A percentile compares a stretch with the other conserved stretches of the same genome.
These are phyloP conservation scores for Geococcyx californianus DNA, from an alignment of 2,113 vertebrate species.

Conservation along the genomic window DNA sequence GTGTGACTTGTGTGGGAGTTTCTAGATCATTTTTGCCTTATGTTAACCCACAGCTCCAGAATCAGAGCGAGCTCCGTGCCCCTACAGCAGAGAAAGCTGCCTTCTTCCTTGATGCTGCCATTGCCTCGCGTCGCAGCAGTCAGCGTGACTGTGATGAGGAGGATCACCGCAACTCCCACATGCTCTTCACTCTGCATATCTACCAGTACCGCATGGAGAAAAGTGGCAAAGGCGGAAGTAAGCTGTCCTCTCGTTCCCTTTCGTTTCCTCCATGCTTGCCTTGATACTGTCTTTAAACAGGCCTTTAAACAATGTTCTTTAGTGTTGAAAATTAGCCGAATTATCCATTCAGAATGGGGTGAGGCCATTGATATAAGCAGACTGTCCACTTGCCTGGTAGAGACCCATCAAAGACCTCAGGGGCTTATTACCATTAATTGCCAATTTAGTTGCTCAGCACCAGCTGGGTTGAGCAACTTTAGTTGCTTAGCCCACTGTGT, in stretches of 20 bases:
- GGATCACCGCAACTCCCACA: conserved; percentile 94
- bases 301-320: not conserved
- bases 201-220: conserved; percentile 99
- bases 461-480: not conserved
- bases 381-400: not conserved
- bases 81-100: conserved; percentile 95
- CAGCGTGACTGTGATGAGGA: conserved; percentile 87
- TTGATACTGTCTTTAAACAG: not conserved
- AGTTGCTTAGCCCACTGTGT: not conserved
- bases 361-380: not conserved
- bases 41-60: conserved; percentile 86
- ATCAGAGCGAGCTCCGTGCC: conserved; percentile 94
- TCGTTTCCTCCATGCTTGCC: not conserved
- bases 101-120: conserved; percentile 94
- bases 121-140: conserved; percentile 88
- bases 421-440: not conserved
- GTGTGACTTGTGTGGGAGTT: not conserved
- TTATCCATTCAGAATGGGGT: not conserved
- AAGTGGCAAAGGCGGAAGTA: conserved; percentile 93
- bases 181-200: conserved; percentile 97
- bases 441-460: not conserved
- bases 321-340: not conserved
- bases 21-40: not conserved
- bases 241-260: conserved; percentile 47
- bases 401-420: not conserved